phyloP scores from a whole-genome alignment of 2,888 invertebrate genomes.

The Apocheima hispidaria region DNA sequence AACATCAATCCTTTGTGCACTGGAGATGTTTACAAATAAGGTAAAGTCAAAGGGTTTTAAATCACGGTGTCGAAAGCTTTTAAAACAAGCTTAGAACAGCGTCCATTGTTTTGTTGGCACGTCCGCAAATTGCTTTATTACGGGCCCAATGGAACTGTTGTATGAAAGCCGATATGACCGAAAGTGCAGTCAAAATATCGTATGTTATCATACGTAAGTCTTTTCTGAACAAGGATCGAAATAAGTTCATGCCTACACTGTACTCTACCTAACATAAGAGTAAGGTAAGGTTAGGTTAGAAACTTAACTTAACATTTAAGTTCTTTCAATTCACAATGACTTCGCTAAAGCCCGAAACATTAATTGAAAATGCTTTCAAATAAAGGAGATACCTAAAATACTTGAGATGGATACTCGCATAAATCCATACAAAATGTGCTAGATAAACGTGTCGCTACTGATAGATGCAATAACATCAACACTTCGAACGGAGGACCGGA shows the following conservation, averaged over 20 bases:
- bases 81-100: conserved; percentile 82
- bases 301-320: not conserved
- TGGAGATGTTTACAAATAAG: conserved; percentile 83
- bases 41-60: conserved; percentile 84
- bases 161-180: conserved; percentile 79
- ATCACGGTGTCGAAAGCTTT: conserved; percentile 85
- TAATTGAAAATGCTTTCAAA: too few species aligned
- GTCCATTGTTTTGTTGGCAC: conserved; percentile 82
- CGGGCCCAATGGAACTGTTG: conserved; percentile 68
- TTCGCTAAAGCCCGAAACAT: not conserved
- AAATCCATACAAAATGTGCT: not conserved
- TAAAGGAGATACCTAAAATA: too few species aligned
- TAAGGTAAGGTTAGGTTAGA: not conserved
- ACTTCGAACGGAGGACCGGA: conserved; percentile 37
- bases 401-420: not conserved
- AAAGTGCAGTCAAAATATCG: conserved; percentile 82
- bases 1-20: conserved; percentile 78
- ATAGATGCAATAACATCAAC: conserved; percentile 21
- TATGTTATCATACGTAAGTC: conserved; percentile 67
- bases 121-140: conserved; percentile 85
- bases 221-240: not conserved
- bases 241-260: not conserved
- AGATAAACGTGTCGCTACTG: conserved; percentile 10
- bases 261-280: not conserved
- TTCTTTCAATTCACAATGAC: not conserved